Evolutionary conservation across 2,113 vertebrate species (phyloP).

Genomic region (Fukomys damarensis): DNA sequence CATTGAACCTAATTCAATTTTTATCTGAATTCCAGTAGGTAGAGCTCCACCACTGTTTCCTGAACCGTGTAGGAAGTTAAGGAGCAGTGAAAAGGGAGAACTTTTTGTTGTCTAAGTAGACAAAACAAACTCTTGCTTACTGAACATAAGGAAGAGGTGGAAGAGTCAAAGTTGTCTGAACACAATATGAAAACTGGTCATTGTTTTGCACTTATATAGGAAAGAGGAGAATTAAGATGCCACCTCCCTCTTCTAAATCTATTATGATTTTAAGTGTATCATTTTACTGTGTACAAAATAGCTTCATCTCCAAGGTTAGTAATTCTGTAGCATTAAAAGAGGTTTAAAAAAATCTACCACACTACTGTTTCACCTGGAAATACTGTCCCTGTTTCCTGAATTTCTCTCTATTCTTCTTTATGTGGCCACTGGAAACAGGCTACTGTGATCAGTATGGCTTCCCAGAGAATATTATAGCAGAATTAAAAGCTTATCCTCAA

Average conservation of each 20-base stretch:
- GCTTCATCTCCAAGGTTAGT: background rate
- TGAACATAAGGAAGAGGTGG: background rate
- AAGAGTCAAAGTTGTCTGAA: background rate
- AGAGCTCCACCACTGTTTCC: background rate
- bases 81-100: background rate
- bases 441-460: background rate
- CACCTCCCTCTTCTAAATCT: background rate
- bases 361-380: background rate
- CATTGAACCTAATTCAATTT: background rate
- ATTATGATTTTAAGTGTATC: background rate
- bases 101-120: background rate
- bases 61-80: background rate
- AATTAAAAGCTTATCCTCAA: background rate
- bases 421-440: background rate
- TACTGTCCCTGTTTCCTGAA: too few relatives aligned
- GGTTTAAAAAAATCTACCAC: background rate
- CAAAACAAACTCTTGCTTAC: background rate
- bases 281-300: background rate
- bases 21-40: background rate
- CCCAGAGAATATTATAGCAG: background rate
- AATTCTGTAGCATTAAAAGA: background rate
- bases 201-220: background rate
- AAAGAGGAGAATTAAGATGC: background rate
- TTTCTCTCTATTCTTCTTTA: background rate
- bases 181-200: background rate